phyloP scores from a whole-genome alignment of 1,140 invertebrate species.

The Yoshiicerus persimilis region DNA sequence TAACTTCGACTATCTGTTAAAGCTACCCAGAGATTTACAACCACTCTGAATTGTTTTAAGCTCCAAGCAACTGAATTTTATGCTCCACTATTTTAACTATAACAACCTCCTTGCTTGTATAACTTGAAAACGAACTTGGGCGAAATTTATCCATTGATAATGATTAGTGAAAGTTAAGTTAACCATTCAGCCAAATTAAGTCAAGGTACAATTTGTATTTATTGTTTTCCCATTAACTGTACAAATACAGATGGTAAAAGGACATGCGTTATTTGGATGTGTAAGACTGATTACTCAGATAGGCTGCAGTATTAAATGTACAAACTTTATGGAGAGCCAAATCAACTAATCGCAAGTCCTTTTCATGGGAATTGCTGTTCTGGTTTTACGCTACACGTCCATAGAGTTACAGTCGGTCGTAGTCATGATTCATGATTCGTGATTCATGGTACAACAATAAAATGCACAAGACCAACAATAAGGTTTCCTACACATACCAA shows the following conservation, averaged over 20 bases:
- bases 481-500: neutral
- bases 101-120: neutral
- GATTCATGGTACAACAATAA: neutral
- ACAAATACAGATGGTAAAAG: neutral
- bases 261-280: no score
- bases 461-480: neutral
- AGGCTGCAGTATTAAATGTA: no score
- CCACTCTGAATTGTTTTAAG: neutral
- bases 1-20: no score
- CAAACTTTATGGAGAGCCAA: no score
- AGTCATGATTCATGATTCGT: neutral
- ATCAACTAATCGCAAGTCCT: no score
- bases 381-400: neutral
- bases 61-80: neutral
- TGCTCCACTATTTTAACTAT: neutral
- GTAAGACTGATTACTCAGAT: no score
- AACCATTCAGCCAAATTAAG: neutral
- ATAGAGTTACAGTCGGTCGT: neutral
- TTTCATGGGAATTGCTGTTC: neutral
- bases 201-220: neutral
- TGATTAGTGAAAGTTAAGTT: neutral
- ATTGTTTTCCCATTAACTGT: neutral
- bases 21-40: neutral
- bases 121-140: neutral
- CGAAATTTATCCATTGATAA: neutral